These are phyloP conservation scores for Prunella strophiata DNA, from an alignment of 2,797 vertebrate species.

Conservation along the genomic window DNA sequence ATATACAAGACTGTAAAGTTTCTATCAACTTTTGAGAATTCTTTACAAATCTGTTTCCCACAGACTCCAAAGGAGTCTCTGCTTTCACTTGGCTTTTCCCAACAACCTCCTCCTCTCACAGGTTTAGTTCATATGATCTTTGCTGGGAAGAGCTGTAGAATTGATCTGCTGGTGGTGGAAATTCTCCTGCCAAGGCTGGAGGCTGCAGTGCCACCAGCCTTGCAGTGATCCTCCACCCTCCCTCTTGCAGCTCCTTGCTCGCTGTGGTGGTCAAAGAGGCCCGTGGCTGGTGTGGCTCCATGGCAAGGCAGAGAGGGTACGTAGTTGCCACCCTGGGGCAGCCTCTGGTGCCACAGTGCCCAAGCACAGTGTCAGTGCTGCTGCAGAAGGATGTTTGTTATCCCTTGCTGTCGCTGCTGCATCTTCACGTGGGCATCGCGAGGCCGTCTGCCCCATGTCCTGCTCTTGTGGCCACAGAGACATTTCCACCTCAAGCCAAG, in stretches of 20 bases:
- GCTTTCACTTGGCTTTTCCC: neutral
- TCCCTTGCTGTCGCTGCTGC: neutral
- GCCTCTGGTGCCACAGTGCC: fast-evolving
- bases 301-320: conserved; percentile 81
- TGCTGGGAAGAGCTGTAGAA: neutral
- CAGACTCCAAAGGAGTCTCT: neutral
- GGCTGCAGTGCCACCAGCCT: neutral
- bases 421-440: fast-evolving
- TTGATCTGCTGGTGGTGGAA: neutral
- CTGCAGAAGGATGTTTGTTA: neutral
- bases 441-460: fast-evolving
- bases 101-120: fast-evolving
- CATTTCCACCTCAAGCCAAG: neutral
- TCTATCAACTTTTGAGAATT: neutral
- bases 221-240: fast-evolving
- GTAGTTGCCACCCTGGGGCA: neutral
- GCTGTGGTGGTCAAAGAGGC: conserved; percentile 91
- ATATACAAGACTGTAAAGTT: neutral
- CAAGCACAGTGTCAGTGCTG: fast-evolving
- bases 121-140: fast-evolving
- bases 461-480: neutral
- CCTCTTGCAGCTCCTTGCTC: conserved; percentile 84
- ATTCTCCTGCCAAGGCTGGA: fast-evolving
- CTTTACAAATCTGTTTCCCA: neutral
- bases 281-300: conserved; percentile 79